Percentiles rank a stretch among this genome's conserved stretches.
Conservation (phyloP, 2,113 vertebrate species). For the Pangasianodon hypophthalmus region DNA sequence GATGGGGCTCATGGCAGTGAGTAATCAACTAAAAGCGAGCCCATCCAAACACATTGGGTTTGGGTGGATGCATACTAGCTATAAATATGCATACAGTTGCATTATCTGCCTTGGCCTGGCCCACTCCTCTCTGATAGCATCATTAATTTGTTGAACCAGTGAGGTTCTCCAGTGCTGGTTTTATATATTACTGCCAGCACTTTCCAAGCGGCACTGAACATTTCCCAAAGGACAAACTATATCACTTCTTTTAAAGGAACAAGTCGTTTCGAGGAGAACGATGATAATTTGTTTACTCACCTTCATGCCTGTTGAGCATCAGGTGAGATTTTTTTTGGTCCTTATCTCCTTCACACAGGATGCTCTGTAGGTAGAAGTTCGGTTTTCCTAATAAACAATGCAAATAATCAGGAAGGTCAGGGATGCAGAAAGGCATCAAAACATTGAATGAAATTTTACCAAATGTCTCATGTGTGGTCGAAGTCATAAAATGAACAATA, state of each 20-base stretch:
- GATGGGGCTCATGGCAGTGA: conserved; percentile 49
- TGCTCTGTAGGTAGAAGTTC: conserved; percentile 2
- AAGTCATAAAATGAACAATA: background rate
- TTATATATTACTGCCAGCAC: conserved; percentile 26
- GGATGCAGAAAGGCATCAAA: background rate
- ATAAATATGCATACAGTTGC: conserved; percentile 51
- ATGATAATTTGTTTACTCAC: conserved; percentile 37
- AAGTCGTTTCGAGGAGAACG: conserved; percentile 1
- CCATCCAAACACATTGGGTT: conserved; percentile 51
- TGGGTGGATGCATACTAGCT: conserved; percentile 60
- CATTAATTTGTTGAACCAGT: conserved; percentile 71
- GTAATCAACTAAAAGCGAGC: conserved; percentile 64
- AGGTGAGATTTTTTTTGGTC: conserved; percentile 21
- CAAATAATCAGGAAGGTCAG: background rate
- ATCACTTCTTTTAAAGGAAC: conserved; percentile 9
- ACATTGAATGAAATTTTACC: background rate
- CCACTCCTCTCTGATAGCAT: conserved; percentile 54
- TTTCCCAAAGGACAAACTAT: conserved; percentile 37
- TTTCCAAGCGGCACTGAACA: conserved; percentile 8
- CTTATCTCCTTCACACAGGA: conserved; percentile 8
- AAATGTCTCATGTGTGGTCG: background rate
- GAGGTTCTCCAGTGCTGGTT: conserved; percentile 54
- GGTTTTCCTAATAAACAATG: conserved; percentile 12
- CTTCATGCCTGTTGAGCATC: conserved; percentile 27
- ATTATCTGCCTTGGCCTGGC: conserved; percentile 57